Base-by-base conservation (phyloP, 1,140 invertebrate genomes). In the Anadara kagoshimensis region DNA sequence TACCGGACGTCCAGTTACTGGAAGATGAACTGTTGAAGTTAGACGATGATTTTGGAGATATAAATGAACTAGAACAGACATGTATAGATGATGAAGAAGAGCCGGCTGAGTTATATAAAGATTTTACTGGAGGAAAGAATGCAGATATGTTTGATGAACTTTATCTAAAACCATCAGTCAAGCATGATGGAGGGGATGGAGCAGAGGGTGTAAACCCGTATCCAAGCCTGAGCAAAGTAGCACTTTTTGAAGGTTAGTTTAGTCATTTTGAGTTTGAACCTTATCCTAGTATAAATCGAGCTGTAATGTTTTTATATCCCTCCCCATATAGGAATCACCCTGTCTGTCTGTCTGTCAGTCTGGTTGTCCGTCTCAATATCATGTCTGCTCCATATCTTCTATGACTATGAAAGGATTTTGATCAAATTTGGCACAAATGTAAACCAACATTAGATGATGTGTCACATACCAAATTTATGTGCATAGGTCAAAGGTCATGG, bases 21-120 rank as follows among this genome's bases (percentile, higher is more conserved):
- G 81, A 76, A 12, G 80, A 82, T 0, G 81, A 85, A 41, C 56
- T 85, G 20, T 43, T 79, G 0, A 44, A 75, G 45, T 68, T 85
- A 18, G 83, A 85, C 65, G 80, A 70, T 43, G 82, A 85, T 59
- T 85, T 85, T 64, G 75, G 76, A 47, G 78, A 83, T 61, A 75
- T 83, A 41, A 75, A 82, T 22, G 59, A 59, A 41, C 72, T 56
- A 54, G 49, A 64, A 18, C 67, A 36, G 11, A 49, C 58, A 20
- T 61, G 57, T 20, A 64, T 70, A 24, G 54, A 67, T 43, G 61
- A 69, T 43, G 58, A 53, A 53, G 73, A 66, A 24, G 36, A 64
- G 36, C 43, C 45, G 26, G 58, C 22, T 51, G 24, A 64, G 14
- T 61, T 72, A 45, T 47, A 41, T 18, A 45, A 51, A 14, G 68